Evolutionary conservation across 1,140 invertebrate genomes (phyloP).

Genomic region (Ditylenchus dipsaci): DNA sequence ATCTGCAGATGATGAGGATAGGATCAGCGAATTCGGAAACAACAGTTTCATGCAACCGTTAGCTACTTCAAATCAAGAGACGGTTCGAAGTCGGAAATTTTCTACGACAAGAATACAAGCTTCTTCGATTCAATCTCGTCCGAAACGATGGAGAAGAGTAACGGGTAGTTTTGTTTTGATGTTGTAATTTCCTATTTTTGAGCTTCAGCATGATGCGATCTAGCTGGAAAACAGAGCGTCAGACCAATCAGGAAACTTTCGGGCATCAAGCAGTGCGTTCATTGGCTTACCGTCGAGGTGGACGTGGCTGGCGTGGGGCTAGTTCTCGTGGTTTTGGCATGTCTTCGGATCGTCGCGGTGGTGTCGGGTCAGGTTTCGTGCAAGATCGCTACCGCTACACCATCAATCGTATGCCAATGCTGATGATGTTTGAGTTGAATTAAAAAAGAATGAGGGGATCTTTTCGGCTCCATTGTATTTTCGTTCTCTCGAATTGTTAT

Average conservation of each 20-base stretch:
- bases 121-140: slow-evolving; percentile 1
- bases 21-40: no score
- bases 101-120: slow-evolving; percentile 1
- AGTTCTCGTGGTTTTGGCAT: background rate
- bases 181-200: no score
- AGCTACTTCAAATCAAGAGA: no score
- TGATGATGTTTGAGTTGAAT: no score
- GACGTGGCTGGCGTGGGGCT: background rate
- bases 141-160: background rate
- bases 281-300: background rate
- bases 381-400: background rate
- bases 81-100: no score
- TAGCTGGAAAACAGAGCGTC: background rate
- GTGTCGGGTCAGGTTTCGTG: background rate
- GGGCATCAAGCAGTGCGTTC: background rate
- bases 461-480: no score
- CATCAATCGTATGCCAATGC: slow-evolving; percentile 1
- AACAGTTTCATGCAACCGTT: no score
- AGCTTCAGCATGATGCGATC: no score
- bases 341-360: background rate
- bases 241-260: background rate
- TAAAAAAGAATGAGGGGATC: no score
- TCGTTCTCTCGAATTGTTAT: no score
- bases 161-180: background rate
- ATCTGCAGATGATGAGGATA: no score